Evolutionary conservation across 2,888 invertebrate species (phyloP).

Genomic region (Chesias legatella): DNA sequence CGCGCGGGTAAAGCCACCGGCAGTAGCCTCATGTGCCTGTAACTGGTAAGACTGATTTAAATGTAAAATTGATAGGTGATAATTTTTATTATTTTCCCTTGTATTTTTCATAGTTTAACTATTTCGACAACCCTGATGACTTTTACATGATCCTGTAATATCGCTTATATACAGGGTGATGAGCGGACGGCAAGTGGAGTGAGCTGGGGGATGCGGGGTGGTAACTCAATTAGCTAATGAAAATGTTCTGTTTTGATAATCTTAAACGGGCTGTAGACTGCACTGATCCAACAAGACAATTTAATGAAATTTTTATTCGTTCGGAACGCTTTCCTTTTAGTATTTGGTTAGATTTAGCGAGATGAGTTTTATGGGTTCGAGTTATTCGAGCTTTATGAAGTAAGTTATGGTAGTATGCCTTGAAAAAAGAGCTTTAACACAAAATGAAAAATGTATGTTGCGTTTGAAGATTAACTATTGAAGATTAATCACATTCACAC

Average conservation of each 20-base stretch:
- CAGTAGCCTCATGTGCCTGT: too few species aligned
- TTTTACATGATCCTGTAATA: conserved; percentile 45
- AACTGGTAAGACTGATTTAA: too few species aligned
- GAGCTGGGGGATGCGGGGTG: conserved; percentile 20
- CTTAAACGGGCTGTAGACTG: conserved; percentile 38
- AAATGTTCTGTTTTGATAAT: conserved; percentile 60
- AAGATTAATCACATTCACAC: too few species aligned
- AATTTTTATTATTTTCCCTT: background rate
- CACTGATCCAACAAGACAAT: conserved; percentile 20
- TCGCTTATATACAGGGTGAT: conserved; percentile 51
- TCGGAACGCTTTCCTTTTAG: conserved; percentile 6
- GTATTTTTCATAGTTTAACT: background rate
- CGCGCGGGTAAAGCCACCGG: too few species aligned
- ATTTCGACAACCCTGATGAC: conserved; percentile 39
- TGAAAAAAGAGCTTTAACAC: too few species aligned
- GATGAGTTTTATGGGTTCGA: background rate
- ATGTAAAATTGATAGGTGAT: background rate
- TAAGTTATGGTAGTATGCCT: too few species aligned
- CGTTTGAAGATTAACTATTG: too few species aligned
- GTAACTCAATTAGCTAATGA: conserved; percentile 76
- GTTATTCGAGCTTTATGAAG: too few species aligned
- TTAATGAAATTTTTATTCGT: conserved; percentile 27
- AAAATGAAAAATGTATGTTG: too few species aligned
- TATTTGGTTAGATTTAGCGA: background rate
- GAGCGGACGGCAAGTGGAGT: conserved; percentile 26